Evolutionary conservation across 2,113 vertebrate species (phyloP), one percentile per base, ranked within the genome.

Genomic region (Ariopsis seemanni): DNA sequence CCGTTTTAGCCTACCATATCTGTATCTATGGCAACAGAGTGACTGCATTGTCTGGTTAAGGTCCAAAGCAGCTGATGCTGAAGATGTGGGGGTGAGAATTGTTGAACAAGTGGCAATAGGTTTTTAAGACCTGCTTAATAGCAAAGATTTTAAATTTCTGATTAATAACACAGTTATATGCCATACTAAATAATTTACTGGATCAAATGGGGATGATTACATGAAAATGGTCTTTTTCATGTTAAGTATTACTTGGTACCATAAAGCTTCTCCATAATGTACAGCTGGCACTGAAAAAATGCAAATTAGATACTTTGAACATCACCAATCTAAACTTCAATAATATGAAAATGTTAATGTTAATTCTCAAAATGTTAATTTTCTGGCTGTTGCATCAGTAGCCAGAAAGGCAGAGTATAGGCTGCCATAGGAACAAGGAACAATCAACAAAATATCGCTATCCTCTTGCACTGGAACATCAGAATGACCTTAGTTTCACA

Each of bases 21-120:
- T 75, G 95, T 96, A 94, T 94, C 95, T 94, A 95, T 96, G 95
- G 95, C 91, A 96, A 96, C 95, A 91, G 91, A 92, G 91, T 92
- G 94, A 89, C 85, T 58, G 89, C 92, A 90, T 89, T 92, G 92
- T 87, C 85, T 91, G 91, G 94, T 91, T 84, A 91, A 93, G 93
- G 91, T 90, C 90, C 86, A 27, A 90, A 89, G 86, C 87, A 86
- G 90, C 90, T 94, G 94, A 94, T 82, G 86, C 90, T 88, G 60
- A 88, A 89, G 89, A 85, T 74, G 82, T 50, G 81, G 63, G 67
- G 63, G 69, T 69, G 58, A 81, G 71, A 65, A 67, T 42, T 88
- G 58, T 42, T 72, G 34, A 17, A 60, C 20, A 12, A n/a, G 10
- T 58, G 48, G 77, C n/a, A 62, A 52, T 52, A 80, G 79, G 60